Conservation (phyloP, 2,797 vertebrate genomes). For the Myotis findleyi region DNA sequence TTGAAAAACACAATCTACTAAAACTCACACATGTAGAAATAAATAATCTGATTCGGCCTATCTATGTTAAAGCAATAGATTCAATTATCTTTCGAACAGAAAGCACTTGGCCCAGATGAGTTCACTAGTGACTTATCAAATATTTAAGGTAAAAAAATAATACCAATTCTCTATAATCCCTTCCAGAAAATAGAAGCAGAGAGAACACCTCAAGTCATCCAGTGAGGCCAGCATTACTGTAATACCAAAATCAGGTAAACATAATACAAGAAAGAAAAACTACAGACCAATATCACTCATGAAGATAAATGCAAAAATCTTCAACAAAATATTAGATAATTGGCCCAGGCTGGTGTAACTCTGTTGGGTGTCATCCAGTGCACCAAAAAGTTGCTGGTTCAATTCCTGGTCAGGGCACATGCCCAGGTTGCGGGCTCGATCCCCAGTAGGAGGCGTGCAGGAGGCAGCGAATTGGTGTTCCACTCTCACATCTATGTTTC, state of each 20-base stretch:
- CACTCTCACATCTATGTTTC: not conserved
- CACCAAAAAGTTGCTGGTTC: not conserved
- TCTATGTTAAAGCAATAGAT: not conserved
- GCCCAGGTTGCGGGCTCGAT: not conserved
- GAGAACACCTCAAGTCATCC: not conserved
- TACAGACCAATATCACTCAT: not conserved
- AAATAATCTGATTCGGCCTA: not conserved
- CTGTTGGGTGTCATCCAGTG: not conserved
- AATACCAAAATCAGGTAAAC: not conserved
- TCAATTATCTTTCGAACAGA: not conserved
- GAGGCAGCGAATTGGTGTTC: not conserved
- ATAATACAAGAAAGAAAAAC: slow-evolving; percentile 5
- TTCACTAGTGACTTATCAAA: not conserved
- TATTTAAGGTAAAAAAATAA: slow-evolving; percentile 7
- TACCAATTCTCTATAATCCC: not conserved
- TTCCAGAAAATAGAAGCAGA: slow-evolving; percentile 26
- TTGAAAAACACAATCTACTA: not conserved
- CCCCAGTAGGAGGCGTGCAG: not conserved
- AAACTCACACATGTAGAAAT: not conserved
- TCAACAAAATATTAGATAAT: slow-evolving; percentile 36
- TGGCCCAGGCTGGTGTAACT: not conserved
- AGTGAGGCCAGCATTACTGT: not conserved
- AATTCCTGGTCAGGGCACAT: not conserved
- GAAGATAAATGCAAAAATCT: not conserved
- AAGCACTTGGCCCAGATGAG: not conserved